Evolutionary conservation across 2,888 invertebrate species (phyloP), one percentile per base, ranked within the genome.

Genomic region (Oligia latruncula): DNA sequence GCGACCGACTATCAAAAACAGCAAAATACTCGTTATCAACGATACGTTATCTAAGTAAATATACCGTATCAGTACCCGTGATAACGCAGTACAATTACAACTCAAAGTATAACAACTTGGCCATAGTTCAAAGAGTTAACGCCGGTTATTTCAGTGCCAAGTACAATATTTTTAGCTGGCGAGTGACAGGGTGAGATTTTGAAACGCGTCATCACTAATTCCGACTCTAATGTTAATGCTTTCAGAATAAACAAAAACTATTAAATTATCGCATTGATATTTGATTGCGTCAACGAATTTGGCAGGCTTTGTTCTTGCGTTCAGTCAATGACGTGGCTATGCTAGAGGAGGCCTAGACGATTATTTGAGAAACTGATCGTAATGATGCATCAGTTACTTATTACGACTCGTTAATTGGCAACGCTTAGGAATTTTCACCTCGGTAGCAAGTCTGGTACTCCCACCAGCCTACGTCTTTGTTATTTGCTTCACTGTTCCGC

Each of bases 81-180:
- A 90, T 88, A 84, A 82, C 77, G 72, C 60, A 75, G 80, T 82
- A 82, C 82, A 84, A 90, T 83, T 77, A 80, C 74, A 81, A 82
- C 74, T 85, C 74, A 87, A 87, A 87, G 83, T 86, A 84, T 84
- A 82, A 84, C 89, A 90, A 91, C 84, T 96, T 96, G 96, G 96
- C 95, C 89, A 89, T 91, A 93, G 93, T 94, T 95, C 95, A 95
- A 95, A 95, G 93, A 93, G 94, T 93, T 92, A 94, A 93, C 93
- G 94, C 93, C 94, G 93, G 92, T 92, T 92, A 93, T 92, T 94
- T 93, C 93, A 93, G 94, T 95, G 96, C 96, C 96, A 96, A 96
- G 95, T 93, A 94, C 93, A 95, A 95, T 96, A 96, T 95, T 95
- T 96, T 95, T 95, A 95, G 95, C 93, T 89, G 90, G 87, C 81